Conservation (phyloP, 2,797 vertebrate genomes). For the Sarcoramphus papa region DNA sequence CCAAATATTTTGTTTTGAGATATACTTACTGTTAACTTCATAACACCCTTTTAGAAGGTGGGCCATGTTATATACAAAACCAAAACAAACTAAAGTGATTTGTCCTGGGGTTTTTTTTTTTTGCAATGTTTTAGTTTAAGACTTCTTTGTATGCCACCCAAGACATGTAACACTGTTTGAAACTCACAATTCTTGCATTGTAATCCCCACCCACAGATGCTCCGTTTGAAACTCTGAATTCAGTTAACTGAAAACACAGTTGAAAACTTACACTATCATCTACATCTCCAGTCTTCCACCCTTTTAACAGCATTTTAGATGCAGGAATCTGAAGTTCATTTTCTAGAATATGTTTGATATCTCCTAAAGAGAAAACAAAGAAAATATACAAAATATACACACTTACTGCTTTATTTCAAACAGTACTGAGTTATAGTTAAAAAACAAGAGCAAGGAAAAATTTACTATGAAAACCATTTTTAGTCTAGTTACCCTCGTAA, state of each 20-base stretch:
- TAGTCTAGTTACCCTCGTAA: not conserved
- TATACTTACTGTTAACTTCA: not conserved
- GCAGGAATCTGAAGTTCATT: slow-evolving; percentile 92
- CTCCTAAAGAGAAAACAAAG: slow-evolving; percentile 78
- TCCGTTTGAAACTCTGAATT: not conserved
- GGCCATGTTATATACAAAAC: not conserved
- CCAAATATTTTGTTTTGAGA: not conserved
- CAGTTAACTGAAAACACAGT: slow-evolving; percentile 24
- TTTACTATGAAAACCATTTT: not conserved
- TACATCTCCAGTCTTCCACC: slow-evolving; percentile 96
- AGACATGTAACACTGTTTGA: not conserved
- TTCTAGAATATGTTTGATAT: slow-evolving; percentile 95
- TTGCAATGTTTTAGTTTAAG: not conserved
- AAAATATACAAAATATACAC: not conserved
- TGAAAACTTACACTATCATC: slow-evolving; percentile 91
- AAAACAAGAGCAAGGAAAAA: not conserved
- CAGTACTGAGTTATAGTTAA: not conserved
- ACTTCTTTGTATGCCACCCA: not conserved
- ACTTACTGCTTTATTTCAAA: not conserved
- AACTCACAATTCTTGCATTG: slow-evolving; percentile 6
- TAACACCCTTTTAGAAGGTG: not conserved
- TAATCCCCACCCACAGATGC: not conserved
- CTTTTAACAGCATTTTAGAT: slow-evolving; percentile 98
- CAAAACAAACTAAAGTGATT: not conserved
- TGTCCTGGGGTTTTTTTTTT: not conserved